These are phyloP conservation scores for Hemicrepidius hirtus DNA, from an alignment of 2,888 invertebrate species.

Conservation along the genomic window DNA sequence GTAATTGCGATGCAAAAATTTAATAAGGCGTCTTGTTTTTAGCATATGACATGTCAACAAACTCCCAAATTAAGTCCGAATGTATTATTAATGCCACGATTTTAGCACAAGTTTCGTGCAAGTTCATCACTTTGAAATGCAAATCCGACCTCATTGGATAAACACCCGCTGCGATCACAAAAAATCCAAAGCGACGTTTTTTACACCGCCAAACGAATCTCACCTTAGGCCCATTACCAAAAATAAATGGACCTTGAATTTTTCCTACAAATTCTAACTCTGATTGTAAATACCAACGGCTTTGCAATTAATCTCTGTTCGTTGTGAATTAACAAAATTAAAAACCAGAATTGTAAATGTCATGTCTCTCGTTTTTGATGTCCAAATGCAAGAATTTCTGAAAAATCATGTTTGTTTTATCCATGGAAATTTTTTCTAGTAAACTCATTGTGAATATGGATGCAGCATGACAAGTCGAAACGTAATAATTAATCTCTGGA, in stretches of 20 bases:
- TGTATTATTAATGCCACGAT: conserved; percentile 40
- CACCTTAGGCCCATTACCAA: conserved; percentile 7
- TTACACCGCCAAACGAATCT: conserved; percentile 12
- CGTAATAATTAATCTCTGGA: not conserved
- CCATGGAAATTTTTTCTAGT: not conserved
- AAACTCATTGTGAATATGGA: not conserved
- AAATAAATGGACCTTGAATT: conserved; percentile 7
- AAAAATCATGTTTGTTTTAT: conserved; percentile 7
- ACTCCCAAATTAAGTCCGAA: conserved; percentile 30
- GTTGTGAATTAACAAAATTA: conserved; percentile 9
- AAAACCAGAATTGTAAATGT: conserved; percentile 7
- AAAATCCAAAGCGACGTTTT: conserved; percentile 24
- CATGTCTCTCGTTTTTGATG: conserved; percentile 1
- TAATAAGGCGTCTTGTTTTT: conserved; percentile 43
- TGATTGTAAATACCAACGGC: conserved; percentile 3
- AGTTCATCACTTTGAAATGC: conserved; percentile 45
- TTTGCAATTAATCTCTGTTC: conserved; percentile 8
- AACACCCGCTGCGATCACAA: conserved; percentile 22
- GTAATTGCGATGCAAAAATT: conserved; percentile 43
- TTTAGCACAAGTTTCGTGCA: conserved; percentile 41
- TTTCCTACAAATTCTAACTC: conserved; percentile 5
- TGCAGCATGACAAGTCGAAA: not conserved
- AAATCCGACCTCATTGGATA: conserved; percentile 35
- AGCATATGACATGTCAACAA: conserved; percentile 25
- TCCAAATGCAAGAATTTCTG: not conserved